Base-by-base conservation (phyloP, 2,113 vertebrate species). In the Agelaius phoeniceus region DNA sequence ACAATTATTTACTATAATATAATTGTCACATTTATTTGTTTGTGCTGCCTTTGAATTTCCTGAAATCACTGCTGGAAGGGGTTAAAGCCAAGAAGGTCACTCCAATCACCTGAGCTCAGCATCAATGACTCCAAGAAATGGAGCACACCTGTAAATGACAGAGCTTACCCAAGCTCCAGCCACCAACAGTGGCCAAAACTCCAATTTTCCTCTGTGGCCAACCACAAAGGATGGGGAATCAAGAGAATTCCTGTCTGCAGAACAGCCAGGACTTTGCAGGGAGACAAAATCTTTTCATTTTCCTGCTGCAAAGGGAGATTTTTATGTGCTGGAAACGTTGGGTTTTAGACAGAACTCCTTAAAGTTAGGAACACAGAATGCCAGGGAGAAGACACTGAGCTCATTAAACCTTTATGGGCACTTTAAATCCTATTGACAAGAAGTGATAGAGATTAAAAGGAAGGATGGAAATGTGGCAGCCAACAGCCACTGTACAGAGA, bases 341-440 rank as follows among this genome's bases (percentile, higher is more conserved):
- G 11, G 67, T 49, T 80, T 89, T 48, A 66, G 33, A 51, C 30
- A 26, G 51, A 93, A 67, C 71, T 90, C 26, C 71, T 67, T 57
- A 46, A 88, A 93, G 76, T 58, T 15, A 86, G 84, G 80, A 94
- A 95, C 22, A 90, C 44, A 75, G 51, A 92, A 78, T 62, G 41
- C 54, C 82, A 74, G 46, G 76, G 54, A 58, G 79, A 88, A 91
- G 68, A 76, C 20, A 43, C 39, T 10, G 49, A 75, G 74, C 85
- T 72, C 57, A 87, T 94, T 41, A 87, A 46, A 91, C 43, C 78
- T 94, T 95, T 83, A 83, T 26, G 84, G 67, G 41, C 13, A 44
- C 65, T 41, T 96, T 94, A 84, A 90, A 88, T 68, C 91, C 90
- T 78, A 59, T 51, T 52, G 87, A 83, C 72, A 91, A 91, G 46